A percentile compares a stretch with the other conserved stretches of the same genome.
These are phyloP conservation scores for Gymnoscopelus braueri DNA, from an alignment of 2,797 vertebrate genomes.

Conservation along the genomic window DNA sequence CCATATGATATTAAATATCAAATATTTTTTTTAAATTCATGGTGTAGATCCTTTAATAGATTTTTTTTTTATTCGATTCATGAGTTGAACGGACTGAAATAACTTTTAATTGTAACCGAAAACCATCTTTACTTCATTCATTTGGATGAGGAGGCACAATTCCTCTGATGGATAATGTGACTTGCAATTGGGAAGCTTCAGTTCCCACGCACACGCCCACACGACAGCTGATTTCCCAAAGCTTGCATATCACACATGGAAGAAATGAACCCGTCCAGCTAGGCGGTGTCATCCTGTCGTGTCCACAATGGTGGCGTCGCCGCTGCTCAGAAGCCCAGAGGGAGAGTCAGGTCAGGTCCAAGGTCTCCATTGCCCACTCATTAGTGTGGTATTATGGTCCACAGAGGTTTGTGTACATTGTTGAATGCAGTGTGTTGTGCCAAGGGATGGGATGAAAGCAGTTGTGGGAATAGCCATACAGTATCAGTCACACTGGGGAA, in stretches of 20 bases:
- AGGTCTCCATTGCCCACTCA: constrained; percentile 47
- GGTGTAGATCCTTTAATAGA: too few relatives aligned
- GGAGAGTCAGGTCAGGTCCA: constrained; percentile 33
- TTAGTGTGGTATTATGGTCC: constrained; percentile 43
- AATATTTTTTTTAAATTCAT: too few relatives aligned
- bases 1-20: too few relatives aligned
- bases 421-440: constrained; percentile 47
- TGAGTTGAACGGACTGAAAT: too few relatives aligned
- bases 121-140: too few relatives aligned
- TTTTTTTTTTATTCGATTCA: too few relatives aligned
- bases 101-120: too few relatives aligned
- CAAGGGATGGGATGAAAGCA: constrained; percentile 46
- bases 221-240: constrained; percentile 15
- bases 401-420: constrained; percentile 41
- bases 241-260: constrained; percentile 7
- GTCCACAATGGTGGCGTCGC: constrained; percentile 21
- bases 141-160: too few relatives aligned
- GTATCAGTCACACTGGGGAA: constrained; percentile 34
- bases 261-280: constrained; percentile 22
- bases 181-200: too few relatives aligned
- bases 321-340: constrained; percentile 32
- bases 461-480: constrained; percentile 23
- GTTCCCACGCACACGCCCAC: background rate
- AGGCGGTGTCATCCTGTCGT: constrained; percentile 10
- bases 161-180: too few relatives aligned